These are phyloP conservation scores for Spea multiplicata DNA, from an alignment of 2,113 vertebrate species.

Conservation along the genomic window DNA sequence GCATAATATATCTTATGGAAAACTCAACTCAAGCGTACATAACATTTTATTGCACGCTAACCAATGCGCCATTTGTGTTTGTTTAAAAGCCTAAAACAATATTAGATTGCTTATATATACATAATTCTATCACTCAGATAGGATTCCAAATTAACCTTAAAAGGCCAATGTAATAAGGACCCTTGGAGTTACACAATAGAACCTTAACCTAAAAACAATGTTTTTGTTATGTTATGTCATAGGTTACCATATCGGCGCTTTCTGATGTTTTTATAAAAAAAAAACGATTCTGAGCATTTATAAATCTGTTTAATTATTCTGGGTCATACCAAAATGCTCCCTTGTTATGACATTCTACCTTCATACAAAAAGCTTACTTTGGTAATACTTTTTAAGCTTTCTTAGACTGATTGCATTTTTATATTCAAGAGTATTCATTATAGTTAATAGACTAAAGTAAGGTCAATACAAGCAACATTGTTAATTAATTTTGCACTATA, in stretches of 20 bases:
- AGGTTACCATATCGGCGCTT: conserved; percentile 3
- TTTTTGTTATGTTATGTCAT: not conserved
- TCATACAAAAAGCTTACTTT: not conserved
- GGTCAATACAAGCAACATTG: no score
- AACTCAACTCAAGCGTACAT: no score
- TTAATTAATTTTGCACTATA: no score
- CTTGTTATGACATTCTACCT: not conserved
- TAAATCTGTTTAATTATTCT: conserved; percentile 2
- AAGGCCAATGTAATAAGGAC: conserved; percentile 13
- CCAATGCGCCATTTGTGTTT: no score
- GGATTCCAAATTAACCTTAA: not conserved
- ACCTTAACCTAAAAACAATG: conserved; percentile 31
- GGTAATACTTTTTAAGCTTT: not conserved
- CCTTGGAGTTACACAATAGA: conserved; percentile 19
- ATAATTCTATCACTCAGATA: no score
- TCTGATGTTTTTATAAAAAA: conserved; percentile 25
- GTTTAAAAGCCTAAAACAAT: no score
- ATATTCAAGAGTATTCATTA: no score
- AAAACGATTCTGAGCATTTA: not conserved
- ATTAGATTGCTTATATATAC: no score
- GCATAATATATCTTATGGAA: no score
- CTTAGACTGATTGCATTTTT: no score
- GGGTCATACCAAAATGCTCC: not conserved
- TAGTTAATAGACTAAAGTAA: no score
- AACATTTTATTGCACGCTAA: no score